Base-by-base conservation (phyloP, 2,797 vertebrate species). In the Salarias fasciatus region DNA sequence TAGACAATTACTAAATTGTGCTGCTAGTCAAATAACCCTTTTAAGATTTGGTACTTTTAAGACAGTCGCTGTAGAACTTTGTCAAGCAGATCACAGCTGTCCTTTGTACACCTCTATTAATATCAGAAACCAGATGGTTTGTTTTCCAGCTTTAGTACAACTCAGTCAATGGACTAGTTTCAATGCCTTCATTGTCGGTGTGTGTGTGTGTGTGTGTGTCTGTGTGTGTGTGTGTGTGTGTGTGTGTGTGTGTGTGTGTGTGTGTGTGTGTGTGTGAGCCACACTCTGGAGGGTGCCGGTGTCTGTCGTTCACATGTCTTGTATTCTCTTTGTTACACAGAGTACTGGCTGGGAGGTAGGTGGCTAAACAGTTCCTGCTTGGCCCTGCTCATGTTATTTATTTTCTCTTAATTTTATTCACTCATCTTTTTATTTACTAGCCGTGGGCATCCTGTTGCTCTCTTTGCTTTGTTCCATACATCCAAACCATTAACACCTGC, bases 271-370 rank as follows among this genome's bases (percentile, higher is more conserved):
- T 63, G 59, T 36, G 29, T 43, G 60, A n/a, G 51, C 47, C 59
- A 56, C 61, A 13, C 37, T 36, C 67, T 51, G 71, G 6, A 11
- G 55, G 38, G 15, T 63, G 72, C 68, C 8, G 68, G 75, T 77
- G 79, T 82, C 66, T 68, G 79, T 88, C 24, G 84, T 84, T 93
- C 69, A 91, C 89, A 72, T 93, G 83, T 92, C 79, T 80, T 92
- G 86, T 94, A 93, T 96, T 96, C 94, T 96, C 94, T 98, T 94
- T 95, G 89, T 97, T 94, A 97, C 91, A 98, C 98, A 99, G 98
- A 99, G 98, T 94, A 98, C 98, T 95, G 98, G 98, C 98, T 99
- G 98, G 98, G 98, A 99, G 98, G 98, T 99, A 99, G 97, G 98
- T 99, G 94, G 92, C 88, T 92, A 76, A 93, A 94, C 93, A 54